These are phyloP conservation scores for Neoitamus cyanurus DNA, from an alignment of 2,888 invertebrate species.

Conservation along the genomic window DNA sequence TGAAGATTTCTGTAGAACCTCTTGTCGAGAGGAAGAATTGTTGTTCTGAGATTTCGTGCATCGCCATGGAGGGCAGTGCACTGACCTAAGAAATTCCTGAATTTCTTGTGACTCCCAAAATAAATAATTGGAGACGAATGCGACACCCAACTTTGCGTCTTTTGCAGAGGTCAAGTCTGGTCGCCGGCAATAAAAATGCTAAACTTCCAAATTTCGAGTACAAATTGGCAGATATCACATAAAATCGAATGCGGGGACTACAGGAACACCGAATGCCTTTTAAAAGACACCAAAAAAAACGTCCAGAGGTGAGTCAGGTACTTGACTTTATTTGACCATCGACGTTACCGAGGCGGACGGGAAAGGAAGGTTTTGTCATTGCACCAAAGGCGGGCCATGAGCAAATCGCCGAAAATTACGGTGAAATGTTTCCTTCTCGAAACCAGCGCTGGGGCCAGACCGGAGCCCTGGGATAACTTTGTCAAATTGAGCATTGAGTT, in stretches of 20 bases:
- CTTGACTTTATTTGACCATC: slow-evolving; percentile 24
- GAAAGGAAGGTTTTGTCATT: slow-evolving; percentile 2
- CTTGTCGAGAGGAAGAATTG: neutral
- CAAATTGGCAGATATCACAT: slow-evolving; percentile 40
- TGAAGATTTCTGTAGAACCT: neutral
- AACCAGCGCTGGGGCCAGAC: neutral
- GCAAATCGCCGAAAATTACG: slow-evolving; percentile 34
- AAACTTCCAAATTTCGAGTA: slow-evolving; percentile 21
- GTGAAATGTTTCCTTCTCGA: neutral
- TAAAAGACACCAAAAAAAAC: neutral
- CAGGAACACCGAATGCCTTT: slow-evolving; percentile 36
- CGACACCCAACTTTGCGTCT: neutral
- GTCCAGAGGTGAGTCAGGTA: slow-evolving; percentile 26
- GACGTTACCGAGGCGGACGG: neutral
- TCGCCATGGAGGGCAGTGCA: neutral
- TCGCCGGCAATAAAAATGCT: slow-evolving; percentile 34
- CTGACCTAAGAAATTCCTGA: neutral
- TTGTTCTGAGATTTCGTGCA: neutral
- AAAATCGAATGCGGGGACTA: slow-evolving; percentile 16
- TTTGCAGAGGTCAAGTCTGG: slow-evolving; percentile 26
- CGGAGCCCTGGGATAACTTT: neutral
- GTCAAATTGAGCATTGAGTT: slow-evolving; percentile 12
- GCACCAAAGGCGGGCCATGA: neutral
- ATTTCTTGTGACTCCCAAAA: neutral
- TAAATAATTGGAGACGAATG: slow-evolving; percentile 21